A percentile compares a stretch with the other conserved stretches of the same genome.
Conservation (phyloP, 2,797 vertebrate genomes). For the Jordanella pulchra region DNA sequence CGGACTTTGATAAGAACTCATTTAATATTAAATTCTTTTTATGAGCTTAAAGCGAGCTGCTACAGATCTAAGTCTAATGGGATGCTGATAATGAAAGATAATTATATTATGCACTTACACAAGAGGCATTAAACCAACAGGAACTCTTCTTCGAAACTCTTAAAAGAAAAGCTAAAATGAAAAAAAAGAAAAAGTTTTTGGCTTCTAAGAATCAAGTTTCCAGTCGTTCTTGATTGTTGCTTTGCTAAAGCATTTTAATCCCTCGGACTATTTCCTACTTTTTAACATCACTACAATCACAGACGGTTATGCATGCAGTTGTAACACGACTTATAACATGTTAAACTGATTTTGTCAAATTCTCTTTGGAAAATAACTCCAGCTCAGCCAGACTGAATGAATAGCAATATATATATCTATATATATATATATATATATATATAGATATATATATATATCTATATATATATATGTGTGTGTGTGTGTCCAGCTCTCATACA, state of each 20-base stretch:
- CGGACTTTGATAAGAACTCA: conserved; percentile 1
- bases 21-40: conserved; percentile 3
- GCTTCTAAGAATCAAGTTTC: conserved; percentile 1
- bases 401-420: too few species aligned
- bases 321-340: neutral
- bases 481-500: neutral
- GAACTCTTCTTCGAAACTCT: neutral
- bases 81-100: neutral
- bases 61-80: neutral
- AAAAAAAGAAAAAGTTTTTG: neutral
- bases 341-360: neutral
- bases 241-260: too few species aligned
- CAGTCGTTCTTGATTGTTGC: neutral
- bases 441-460: too few species aligned
- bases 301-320: neutral
- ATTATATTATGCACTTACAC: neutral
- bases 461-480: too few species aligned
- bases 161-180: neutral
- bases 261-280: neutral
- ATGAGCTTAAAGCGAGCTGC: neutral
- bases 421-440: too few species aligned
- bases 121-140: neutral
- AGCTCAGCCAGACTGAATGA: neutral
- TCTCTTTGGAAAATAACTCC: neutral
- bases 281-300: neutral